A percentile compares a stretch with the other conserved stretches of the same genome.
These are phyloP conservation scores for Mesorhabditis spiculigera DNA, from an alignment of 2,888 invertebrate species.

Conservation along the genomic window DNA sequence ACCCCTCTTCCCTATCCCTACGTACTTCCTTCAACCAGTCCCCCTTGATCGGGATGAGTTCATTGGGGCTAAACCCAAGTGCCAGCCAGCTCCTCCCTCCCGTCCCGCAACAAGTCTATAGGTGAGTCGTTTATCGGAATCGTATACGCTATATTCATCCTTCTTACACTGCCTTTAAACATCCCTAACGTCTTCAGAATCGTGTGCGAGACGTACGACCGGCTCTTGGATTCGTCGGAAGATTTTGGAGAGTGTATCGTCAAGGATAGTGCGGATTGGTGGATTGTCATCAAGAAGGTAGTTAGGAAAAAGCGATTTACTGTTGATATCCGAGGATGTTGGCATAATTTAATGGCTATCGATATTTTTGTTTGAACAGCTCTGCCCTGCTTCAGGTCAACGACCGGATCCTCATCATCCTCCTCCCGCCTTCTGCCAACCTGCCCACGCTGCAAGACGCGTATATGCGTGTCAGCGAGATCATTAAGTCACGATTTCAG, in stretches of 20 bases:
- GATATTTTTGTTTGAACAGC: not conserved
- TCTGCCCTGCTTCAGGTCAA: constrained; percentile 22
- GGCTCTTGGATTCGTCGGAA: constrained; percentile 36
- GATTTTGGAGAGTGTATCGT: constrained; percentile 46
- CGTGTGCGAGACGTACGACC: constrained; percentile 44
- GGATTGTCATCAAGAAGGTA: constrained; percentile 50
- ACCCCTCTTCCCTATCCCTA: constrained; percentile 49
- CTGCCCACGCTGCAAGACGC: constrained; percentile 40
- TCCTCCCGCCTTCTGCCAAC: constrained; percentile 38
- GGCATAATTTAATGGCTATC: not conserved
- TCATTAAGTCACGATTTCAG: constrained; percentile 41
- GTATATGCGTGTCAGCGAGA: constrained; percentile 31
- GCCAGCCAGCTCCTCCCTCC: too few species aligned
- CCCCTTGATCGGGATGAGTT: not conserved
- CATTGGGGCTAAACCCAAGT: not conserved
- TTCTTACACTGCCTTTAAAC: not conserved
- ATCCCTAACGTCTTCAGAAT: constrained; percentile 23
- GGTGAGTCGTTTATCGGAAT: not conserved
- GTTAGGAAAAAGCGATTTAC: not conserved
- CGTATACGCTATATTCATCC: not conserved
- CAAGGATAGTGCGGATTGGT: constrained; percentile 52
- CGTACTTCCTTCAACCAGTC: constrained; percentile 36
- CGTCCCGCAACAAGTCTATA: not conserved
- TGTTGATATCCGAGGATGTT: not conserved
- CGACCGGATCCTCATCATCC: constrained; percentile 43